phyloP scores from a whole-genome alignment of 2,113 vertebrate species.

The Cinclus cinclus region DNA sequence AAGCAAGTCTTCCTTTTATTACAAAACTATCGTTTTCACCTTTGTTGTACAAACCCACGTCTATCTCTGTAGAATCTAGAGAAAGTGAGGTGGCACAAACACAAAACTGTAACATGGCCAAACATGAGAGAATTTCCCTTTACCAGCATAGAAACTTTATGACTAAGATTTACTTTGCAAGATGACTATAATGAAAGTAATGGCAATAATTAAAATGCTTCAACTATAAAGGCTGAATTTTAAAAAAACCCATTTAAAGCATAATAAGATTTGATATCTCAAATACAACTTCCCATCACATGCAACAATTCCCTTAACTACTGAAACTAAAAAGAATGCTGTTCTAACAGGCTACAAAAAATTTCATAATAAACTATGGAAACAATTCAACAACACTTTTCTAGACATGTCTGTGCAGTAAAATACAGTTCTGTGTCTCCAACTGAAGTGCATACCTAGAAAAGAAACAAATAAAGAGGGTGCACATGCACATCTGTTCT shows the following conservation, averaged over 20 bases:
- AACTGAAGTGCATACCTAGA: neutral
- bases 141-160: neutral
- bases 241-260: neutral
- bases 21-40: neutral
- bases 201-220: neutral
- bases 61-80: neutral
- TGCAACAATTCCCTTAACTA: neutral
- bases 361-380: neutral
- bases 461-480: conserved; percentile 15
- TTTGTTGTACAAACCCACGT: neutral
- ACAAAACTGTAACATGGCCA: neutral
- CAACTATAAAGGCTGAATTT: neutral
- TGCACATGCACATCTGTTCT: neutral
- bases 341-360: neutral
- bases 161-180: neutral
- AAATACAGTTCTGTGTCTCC: neutral
- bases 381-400: conserved; percentile 20
- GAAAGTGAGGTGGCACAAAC: neutral
- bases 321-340: neutral
- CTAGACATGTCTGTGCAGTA: conserved; percentile 13
- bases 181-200: neutral
- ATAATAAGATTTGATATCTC: neutral
- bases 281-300: neutral
- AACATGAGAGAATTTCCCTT: neutral
- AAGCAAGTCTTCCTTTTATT: neutral